phyloP scores from a whole-genome alignment of 2,888 invertebrate genomes.

The Eupithecia centaureata region DNA sequence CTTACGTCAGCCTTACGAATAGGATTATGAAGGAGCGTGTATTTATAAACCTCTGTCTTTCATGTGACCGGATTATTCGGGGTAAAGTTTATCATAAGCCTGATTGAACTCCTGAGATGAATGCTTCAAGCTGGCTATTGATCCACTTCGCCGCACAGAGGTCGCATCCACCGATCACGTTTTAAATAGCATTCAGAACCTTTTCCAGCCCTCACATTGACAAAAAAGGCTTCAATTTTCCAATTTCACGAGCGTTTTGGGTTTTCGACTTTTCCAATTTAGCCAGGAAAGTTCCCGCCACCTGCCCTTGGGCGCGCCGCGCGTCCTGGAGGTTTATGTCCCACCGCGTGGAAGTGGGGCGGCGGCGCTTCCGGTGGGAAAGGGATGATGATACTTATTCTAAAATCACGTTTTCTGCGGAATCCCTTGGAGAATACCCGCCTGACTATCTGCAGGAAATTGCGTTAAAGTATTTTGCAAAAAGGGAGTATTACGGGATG shows the following conservation, averaged over 20 bases:
- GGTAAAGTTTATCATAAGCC: not conserved
- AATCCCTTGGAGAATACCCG: not conserved
- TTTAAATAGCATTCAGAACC: constrained; percentile 2
- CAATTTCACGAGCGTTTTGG: constrained; percentile 9
- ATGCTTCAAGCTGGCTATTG: not conserved
- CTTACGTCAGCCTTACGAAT: not conserved
- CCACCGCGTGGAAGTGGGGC: constrained; percentile 8
- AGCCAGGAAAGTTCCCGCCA: not conserved
- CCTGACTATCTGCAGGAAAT: constrained; percentile 2
- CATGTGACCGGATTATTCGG: not conserved
- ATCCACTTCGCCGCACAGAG: not conserved
- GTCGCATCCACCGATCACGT: not conserved
- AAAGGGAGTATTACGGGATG: not conserved
- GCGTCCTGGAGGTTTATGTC: not conserved
- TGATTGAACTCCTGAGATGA: not conserved
- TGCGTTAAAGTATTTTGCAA: not conserved
- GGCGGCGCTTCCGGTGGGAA: constrained; percentile 16
- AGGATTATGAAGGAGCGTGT: not conserved
- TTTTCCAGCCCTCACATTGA: not conserved
- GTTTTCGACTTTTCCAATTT: constrained; percentile 14
- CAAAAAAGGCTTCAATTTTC: constrained; percentile 5
- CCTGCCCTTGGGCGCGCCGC: constrained; percentile 5
- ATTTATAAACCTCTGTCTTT: not conserved
- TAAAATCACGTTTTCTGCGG: constrained; percentile 5
- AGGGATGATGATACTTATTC: constrained; percentile 14